Conservation (phyloP, 2,888 invertebrate genomes). For the Pandemis cinnamomeana region DNA sequence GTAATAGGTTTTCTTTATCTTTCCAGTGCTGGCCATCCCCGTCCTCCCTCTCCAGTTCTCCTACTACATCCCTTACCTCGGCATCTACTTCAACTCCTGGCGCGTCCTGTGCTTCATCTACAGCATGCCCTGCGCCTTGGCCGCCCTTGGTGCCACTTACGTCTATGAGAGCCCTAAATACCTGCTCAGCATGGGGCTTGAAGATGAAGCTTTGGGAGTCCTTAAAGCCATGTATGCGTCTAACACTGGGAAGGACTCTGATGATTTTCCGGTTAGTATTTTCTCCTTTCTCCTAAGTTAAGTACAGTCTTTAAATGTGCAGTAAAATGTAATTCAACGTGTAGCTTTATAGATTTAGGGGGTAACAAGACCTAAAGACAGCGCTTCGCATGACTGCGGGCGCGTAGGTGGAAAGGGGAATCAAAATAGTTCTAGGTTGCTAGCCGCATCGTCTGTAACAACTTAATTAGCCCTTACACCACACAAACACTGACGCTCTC, state of each 20-base stretch:
- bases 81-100: slow-evolving; percentile 88
- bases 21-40: slow-evolving; percentile 86
- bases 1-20: neutral
- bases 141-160: slow-evolving; percentile 80
- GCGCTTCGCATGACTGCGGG: no score
- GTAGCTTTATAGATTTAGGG: no score
- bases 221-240: slow-evolving; percentile 62
- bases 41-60: slow-evolving; percentile 85
- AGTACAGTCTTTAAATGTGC: neutral
- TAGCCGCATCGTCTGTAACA: no score
- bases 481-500: no score
- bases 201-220: slow-evolving; percentile 81
- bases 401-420: no score
- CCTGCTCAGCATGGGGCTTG: slow-evolving; percentile 83
- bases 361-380: no score
- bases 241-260: slow-evolving; percentile 62
- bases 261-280: slow-evolving; percentile 58
- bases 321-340: neutral
- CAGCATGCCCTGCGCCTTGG: slow-evolving; percentile 85
- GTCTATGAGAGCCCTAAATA: slow-evolving; percentile 92
- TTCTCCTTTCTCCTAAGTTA: no score
- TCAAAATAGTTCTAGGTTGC: no score
- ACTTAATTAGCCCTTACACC: no score
- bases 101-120: slow-evolving; percentile 87
- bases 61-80: slow-evolving; percentile 69